Conservation (phyloP, 2,113 vertebrate species). For the Petrocephalus zakoni region DNA sequence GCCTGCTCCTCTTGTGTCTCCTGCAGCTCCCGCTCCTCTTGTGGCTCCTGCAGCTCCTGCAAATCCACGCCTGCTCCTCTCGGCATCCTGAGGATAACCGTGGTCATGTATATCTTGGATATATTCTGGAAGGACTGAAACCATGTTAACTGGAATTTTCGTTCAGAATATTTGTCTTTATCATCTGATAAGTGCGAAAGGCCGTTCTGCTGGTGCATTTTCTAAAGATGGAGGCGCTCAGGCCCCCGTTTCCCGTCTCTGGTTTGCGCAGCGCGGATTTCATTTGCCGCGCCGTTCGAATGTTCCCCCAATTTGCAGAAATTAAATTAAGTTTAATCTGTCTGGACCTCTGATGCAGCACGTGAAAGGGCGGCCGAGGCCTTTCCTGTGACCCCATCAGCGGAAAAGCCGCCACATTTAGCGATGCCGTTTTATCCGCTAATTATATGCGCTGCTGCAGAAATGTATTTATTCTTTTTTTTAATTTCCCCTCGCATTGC, state of each 20-base stretch:
- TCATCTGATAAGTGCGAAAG: neutral
- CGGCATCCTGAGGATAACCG: neutral
- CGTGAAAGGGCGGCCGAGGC: neutral
- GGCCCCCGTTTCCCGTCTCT: neutral
- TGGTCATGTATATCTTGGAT: neutral
- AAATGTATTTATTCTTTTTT: neutral
- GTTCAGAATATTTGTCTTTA: neutral
- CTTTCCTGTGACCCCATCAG: slow-evolving; percentile 11
- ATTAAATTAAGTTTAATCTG: slow-evolving; percentile 34
- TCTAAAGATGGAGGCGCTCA: neutral
- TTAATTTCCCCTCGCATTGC: neutral
- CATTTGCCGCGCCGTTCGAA: slow-evolving; percentile 35
- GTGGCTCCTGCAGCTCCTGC: neutral
- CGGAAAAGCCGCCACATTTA: neutral
- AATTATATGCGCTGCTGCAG: neutral
- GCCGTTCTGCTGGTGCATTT: neutral
- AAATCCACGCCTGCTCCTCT: neutral
- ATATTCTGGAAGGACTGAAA: neutral
- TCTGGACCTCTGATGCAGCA: slow-evolving; percentile 8
- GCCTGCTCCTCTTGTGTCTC: no score
- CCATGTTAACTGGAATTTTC: neutral
- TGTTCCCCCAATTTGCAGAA: slow-evolving; percentile 21
- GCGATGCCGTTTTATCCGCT: neutral
- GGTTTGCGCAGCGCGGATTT: slow-evolving; percentile 14
- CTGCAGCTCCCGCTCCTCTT: neutral